Base-by-base conservation (phyloP, 1,140 invertebrate genomes). In the Chelonus insularis region DNA sequence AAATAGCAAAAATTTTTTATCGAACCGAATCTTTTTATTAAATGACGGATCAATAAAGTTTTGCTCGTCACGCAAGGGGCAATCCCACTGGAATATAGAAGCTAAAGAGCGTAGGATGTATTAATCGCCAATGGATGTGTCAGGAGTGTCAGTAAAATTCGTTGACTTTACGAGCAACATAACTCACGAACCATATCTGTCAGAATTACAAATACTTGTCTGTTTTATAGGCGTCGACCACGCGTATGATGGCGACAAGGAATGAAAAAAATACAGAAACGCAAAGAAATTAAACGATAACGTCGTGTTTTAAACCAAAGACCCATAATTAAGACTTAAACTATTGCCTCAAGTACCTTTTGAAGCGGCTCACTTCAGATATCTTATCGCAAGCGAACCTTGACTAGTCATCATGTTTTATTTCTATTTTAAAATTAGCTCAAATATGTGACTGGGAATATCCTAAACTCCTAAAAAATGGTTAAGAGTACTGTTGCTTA, bases 241-340 rank as follows among this genome's bases (percentile, higher is more conserved):
- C 25, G 25, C 25, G 25, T 29, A 29, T 29, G 25, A 18, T 34
- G 9, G 4, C 29, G 23, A 47, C 8, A n/a, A 18, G 23, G 21
- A 11, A 25, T 20, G 21, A 18, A 50, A 29, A 18, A 50, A 5
- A 50, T 18, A 50, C 47, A 14, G 16, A 14, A 18, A 45, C 9
- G 41, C n/a, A 14, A 18, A 14, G 21, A 25, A 50, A 5, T 21
- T 8, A 3, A 39, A 36, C 63, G 63, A 64, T 64, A 64, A 64
- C 43, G 54, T 52, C 36, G 45, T 57, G 29, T 64, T 64, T 43
- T 57, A 43, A 64, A 57, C 62, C 55, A 43, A 54, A 45, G 54
- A 50, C 57, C 37, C 45, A 54, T 64, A 64, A 60, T 64, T 64
- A 64, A 64, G 63, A 60, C 58, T 64, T 56, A 59, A 64, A 64